A percentile compares a stretch with the other conserved stretches of the same genome.
These are phyloP conservation scores for Parapsyche elsis DNA, from an alignment of 1,140 invertebrate genomes.

Conservation along the genomic window DNA sequence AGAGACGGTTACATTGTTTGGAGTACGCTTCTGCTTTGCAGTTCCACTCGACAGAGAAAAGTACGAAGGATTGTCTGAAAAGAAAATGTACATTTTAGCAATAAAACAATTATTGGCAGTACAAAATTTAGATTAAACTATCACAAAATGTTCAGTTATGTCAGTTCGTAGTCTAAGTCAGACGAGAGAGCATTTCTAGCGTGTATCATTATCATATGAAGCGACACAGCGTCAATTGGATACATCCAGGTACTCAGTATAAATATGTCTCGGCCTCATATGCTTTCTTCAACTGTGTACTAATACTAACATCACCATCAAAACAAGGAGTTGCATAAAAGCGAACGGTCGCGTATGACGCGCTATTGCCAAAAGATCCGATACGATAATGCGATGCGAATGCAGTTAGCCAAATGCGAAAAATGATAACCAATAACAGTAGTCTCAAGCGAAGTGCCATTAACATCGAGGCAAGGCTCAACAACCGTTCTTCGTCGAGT, in stretches of 20 bases:
- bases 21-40: not conserved
- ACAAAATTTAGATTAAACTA: too few species aligned
- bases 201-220: not conserved
- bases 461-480: slow-evolving; percentile 11
- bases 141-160: too few species aligned
- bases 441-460: not conserved
- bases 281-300: not conserved
- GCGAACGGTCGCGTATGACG: not conserved
- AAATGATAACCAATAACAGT: not conserved
- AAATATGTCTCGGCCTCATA: not conserved
- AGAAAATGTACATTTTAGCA: not conserved
- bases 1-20: slow-evolving; percentile 1
- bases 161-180: too few species aligned
- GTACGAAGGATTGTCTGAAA: slow-evolving; percentile 71
- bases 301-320: not conserved
- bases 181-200: too few species aligned
- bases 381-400: slow-evolving; percentile 3
- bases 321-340: not conserved
- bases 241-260: slow-evolving; percentile 7
- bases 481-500: not conserved
- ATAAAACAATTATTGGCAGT: too few species aligned
- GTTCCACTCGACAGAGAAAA: slow-evolving; percentile 65
- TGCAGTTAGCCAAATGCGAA: slow-evolving; percentile 8
- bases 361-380: not conserved
- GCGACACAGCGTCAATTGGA: slow-evolving; percentile 14